Base-by-base conservation (phyloP, 1,140 invertebrate genomes). In the Leptopilina boulardi region DNA sequence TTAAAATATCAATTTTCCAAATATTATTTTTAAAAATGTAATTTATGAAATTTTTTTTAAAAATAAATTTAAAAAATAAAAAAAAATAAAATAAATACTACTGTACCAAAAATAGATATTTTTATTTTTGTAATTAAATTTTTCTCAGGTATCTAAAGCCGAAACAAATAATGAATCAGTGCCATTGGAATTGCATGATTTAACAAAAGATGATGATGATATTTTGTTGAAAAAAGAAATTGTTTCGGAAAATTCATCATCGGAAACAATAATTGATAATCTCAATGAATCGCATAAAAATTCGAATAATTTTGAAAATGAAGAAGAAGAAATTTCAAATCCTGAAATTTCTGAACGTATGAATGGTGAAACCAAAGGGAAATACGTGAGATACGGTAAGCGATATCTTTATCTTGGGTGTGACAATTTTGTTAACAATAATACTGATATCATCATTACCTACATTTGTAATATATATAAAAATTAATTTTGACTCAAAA, bases 381-480 rank as follows among this genome's bases (percentile, higher is more conserved):
- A 85, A 78, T 91, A 90, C 77, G 86, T 91, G 3, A 86, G 83
- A 80, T 91, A 90, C 81, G 90, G 89, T 90, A 85, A 89, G 87
- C 82, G 76, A 84, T 77, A 75, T 47, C 30, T 76, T 86, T 88
- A 88, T 89, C 88, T 84, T 89, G 87, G 88, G 87, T 85, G 86
- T 89, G 84, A 85, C 85, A 82, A 75, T 74, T 66, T 56, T 77
- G n/a, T 78, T 71, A 72, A 77, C 66, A 78, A 77, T n/a, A n/a
- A n/a, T 54, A 54, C 8, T 21, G 2, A 6, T 4, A n/a, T 19
- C 1, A 19, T 54, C n/a, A 54, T 54, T 54, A 9, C 0, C 19
- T 54, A 19, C n/a, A 18, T n/a, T n/a, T n/a, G n/a, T n/a, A n/a
- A n/a, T n/a, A n/a, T n/a, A n/a, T n/a, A n/a, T n/a, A n/a, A n/a